Evolutionary conservation across 2,888 invertebrate species (phyloP), one percentile per base, ranked within the genome.

Genomic region (Gonocerus acuteangulatus): DNA sequence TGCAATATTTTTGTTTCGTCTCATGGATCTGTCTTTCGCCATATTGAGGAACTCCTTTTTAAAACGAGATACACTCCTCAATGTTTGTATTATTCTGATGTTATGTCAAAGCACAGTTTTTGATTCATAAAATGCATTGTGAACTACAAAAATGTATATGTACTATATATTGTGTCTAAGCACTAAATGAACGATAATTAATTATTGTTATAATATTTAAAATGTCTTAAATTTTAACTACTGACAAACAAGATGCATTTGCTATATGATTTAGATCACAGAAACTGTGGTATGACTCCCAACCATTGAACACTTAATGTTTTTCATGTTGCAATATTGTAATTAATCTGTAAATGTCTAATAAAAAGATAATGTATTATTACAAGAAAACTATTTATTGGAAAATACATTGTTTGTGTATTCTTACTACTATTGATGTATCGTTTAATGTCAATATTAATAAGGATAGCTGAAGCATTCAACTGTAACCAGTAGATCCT

Each of bases 401-500:
- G 11, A 11, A 32, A 32, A 32, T 51, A 32, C 51, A 51, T 51
- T 34, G 36, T n/a, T 51, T 51, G 34, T 51, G 51, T 51, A 34
- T 32, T 51, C 51, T 16, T 51, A 51, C 34, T 51, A 51, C 34
- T 18, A 51, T 51, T 51, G 51, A 32, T 51, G 51, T 51, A 51
- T 34, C 27, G 36, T 21, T 51, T 21, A 32, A 51, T 51, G 51
- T 51, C 51, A 51, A 51, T 51, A 51, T 51, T 34, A 36, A 19
- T 51, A 51, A 51, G 51, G 34, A 51, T 32, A 36, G 27, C 21
- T 11, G 11, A 21, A 34, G 34, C 32, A 21, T 32, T 36, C 51
- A 51, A n/a, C 36, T 51, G 51, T 51, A 51, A 34, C 51, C 21
- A 34, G 51, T 51, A 51, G 51, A 51, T 32, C 51, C 19, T 51